A percentile compares a stretch with the other conserved stretches of the same genome.
phyloP scores from a whole-genome alignment of 92 coral and sea anemone species.

The Scolanthus callimorphus region DNA sequence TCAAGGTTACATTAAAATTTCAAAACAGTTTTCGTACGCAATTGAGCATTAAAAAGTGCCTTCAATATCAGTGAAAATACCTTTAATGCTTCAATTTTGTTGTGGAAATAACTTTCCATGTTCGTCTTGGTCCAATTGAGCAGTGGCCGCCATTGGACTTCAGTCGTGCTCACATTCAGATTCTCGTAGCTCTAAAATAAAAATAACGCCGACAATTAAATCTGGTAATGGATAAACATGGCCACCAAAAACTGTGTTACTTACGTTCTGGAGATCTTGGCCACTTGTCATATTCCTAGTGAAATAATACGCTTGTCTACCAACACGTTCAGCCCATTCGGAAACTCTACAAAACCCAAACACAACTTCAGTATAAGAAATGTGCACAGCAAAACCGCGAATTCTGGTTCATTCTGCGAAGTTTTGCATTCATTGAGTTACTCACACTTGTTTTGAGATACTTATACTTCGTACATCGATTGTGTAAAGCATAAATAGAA shows the following conservation, averaged over 20 bases:
- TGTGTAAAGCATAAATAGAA: neutral
- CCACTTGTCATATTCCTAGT: constrained; percentile 37
- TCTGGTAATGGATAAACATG: constrained; percentile 8
- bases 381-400: neutral
- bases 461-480: neutral
- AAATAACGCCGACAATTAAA: constrained; percentile 24
- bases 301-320: constrained; percentile 28
- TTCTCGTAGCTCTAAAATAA: constrained; percentile 57
- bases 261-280: constrained; percentile 43
- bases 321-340: constrained; percentile 68
- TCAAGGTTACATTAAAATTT: constrained; percentile 7
- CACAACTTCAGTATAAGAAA: neutral
- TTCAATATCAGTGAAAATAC: constrained; percentile 16
- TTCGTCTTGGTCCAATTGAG: constrained; percentile 35
- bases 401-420: neutral
- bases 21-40: neutral
- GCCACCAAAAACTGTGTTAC: neutral
- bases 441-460: neutral
- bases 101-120: constrained; percentile 63
- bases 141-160: constrained; percentile 32
- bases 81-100: constrained; percentile 61
- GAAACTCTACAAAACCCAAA: constrained; percentile 35
- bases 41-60: neutral
- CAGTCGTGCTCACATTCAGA: constrained; percentile 28
- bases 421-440: neutral